These are phyloP conservation scores for Dasysyrphus albostriatus DNA, from an alignment of 2,888 invertebrate species.

Conservation along the genomic window DNA sequence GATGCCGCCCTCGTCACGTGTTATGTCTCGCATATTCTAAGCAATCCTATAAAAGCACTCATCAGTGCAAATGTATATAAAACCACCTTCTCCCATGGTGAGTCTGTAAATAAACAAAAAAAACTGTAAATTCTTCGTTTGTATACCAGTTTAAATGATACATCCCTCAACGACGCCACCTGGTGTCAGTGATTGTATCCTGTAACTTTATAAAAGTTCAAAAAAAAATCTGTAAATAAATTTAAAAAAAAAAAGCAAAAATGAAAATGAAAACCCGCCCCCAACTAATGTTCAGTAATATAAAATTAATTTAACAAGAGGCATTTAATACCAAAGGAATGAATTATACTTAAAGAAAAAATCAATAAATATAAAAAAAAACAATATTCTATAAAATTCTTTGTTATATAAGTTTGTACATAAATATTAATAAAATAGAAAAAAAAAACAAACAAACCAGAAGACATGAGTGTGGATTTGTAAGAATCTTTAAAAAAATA, in stretches of 20 bases:
- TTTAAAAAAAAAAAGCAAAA: background rate
- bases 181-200: slow-evolving; percentile 7
- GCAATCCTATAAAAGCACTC: slow-evolving; percentile 63
- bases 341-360: slow-evolving; percentile 75
- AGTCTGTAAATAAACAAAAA: slow-evolving; percentile 55
- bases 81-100: slow-evolving; percentile 11
- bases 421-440: slow-evolving; percentile 12
- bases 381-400: slow-evolving; percentile 34
- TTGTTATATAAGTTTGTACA: slow-evolving; percentile 68
- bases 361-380: slow-evolving; percentile 51
- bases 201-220: slow-evolving; percentile 68
- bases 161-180: slow-evolving; percentile 30
- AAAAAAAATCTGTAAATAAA: slow-evolving; percentile 61
- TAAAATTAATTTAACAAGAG: slow-evolving; percentile 79
- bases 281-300: slow-evolving; percentile 60
- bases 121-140: slow-evolving; percentile 64
- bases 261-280: slow-evolving; percentile 31
- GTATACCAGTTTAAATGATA: slow-evolving; percentile 70
- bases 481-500: slow-evolving; percentile 53
- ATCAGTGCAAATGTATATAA: slow-evolving; percentile 30
- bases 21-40: slow-evolving; percentile 84
- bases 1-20: slow-evolving; percentile 80
- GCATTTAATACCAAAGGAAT: slow-evolving; percentile 83
- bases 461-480: slow-evolving; percentile 60
- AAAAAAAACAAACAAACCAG: slow-evolving; percentile 69